These are phyloP conservation scores for Xestia c-nigrum DNA, from an alignment of 2,888 invertebrate genomes.

Conservation along the genomic window DNA sequence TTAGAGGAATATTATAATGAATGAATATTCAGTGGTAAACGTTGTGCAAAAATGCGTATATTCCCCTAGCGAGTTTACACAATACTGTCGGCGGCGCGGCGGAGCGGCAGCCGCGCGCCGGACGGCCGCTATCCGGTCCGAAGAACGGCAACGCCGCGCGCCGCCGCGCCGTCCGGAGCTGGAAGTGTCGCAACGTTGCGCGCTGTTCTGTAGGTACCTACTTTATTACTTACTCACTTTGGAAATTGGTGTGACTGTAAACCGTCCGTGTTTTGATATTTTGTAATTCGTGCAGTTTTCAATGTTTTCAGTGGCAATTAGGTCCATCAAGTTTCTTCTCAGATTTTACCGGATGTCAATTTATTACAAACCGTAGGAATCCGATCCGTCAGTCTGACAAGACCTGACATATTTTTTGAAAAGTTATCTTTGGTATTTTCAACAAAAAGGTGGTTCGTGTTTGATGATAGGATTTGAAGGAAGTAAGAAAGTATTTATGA, in stretches of 20 bases:
- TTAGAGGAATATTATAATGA: conserved; percentile 16
- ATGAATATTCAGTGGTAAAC: conserved; percentile 44
- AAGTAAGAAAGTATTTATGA: not conserved
- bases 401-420: not conserved
- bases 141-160: conserved; percentile 65
- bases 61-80: conserved; percentile 66
- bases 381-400: not conserved
- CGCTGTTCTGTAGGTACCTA: conserved; percentile 15
- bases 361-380: not conserved
- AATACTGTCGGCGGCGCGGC: conserved; percentile 71
- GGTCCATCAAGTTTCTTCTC: not conserved
- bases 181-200: conserved; percentile 66
- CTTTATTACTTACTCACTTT: conserved; percentile 8
- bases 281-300: not conserved
- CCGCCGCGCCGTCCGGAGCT: conserved; percentile 50
- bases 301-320: not conserved
- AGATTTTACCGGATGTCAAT: conserved; percentile 6
- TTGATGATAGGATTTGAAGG: conserved; percentile 18
- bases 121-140: conserved; percentile 70
- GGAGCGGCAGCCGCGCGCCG: conserved; percentile 64
- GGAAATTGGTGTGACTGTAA: not conserved
- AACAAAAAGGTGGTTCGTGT: not conserved
- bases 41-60: conserved; percentile 66
- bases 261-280: not conserved
- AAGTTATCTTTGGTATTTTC: not conserved